These are phyloP conservation scores for Eublepharis macularius DNA, from an alignment of 2,113 vertebrate species.

Conservation along the genomic window DNA sequence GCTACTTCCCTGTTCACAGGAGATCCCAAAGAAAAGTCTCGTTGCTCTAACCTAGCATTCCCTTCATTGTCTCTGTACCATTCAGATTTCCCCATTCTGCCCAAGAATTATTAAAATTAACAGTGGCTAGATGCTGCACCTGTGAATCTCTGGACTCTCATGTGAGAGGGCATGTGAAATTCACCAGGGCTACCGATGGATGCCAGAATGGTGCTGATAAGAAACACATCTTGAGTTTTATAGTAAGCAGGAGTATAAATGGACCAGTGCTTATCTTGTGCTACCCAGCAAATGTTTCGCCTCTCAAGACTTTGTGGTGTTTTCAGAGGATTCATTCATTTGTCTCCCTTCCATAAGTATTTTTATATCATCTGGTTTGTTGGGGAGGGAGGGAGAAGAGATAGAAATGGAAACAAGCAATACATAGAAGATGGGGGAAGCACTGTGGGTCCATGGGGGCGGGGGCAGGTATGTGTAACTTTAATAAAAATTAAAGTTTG, in stretches of 20 bases:
- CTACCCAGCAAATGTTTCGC: not conserved
- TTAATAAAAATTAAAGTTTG: not conserved
- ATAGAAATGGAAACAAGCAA: not conserved
- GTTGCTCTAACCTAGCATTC: not conserved
- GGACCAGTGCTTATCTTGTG: too few species aligned
- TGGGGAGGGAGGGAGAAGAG: too few species aligned
- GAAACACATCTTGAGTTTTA: not conserved
- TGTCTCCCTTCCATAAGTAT: not conserved
- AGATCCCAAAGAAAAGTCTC: not conserved
- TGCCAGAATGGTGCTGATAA: too few species aligned
- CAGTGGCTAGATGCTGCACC: not conserved
- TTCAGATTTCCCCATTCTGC: not conserved
- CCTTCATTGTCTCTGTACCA: not conserved
- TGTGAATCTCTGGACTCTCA: not conserved
- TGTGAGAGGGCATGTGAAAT: too few species aligned
- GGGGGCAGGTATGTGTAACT: not conserved
- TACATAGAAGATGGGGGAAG: not conserved
- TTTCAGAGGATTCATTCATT: not conserved
- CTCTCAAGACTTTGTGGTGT: not conserved
- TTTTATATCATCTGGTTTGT: not conserved
- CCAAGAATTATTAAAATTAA: not conserved
- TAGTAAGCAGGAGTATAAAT: not conserved
- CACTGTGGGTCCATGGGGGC: not conserved
- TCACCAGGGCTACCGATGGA: not conserved
- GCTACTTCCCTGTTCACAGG: not conserved